Conservation (phyloP, 2,888 invertebrate species). For the Coleophora deauratella region DNA sequence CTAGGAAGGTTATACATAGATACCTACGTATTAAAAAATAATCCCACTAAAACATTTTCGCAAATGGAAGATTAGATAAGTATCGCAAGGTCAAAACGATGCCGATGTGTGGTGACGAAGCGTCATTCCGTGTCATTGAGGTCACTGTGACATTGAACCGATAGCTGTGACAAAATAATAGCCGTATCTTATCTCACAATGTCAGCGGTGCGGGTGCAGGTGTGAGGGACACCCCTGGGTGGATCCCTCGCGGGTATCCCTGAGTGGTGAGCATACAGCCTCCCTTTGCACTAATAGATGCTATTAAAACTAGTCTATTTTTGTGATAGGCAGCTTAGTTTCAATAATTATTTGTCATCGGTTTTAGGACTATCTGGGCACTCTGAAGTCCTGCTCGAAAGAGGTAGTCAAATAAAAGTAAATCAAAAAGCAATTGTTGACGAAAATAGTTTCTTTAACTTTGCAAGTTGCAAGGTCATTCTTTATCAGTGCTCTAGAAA, state of each 20-base stretch:
- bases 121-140: slow-evolving; percentile 70
- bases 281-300: too few relatives aligned
- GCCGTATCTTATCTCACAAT: slow-evolving; percentile 70
- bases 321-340: too few relatives aligned
- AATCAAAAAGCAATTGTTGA: too few relatives aligned
- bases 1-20: neutral
- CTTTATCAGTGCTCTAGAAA: too few relatives aligned
- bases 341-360: too few relatives aligned
- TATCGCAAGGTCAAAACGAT: slow-evolving; percentile 65
- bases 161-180: slow-evolving; percentile 70
- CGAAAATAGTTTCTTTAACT: too few relatives aligned
- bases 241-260: slow-evolving; percentile 23
- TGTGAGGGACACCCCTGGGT: slow-evolving; percentile 52
- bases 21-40: slow-evolving; percentile 21
- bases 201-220: slow-evolving; percentile 68
- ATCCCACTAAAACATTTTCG: slow-evolving; percentile 49
- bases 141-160: slow-evolving; percentile 72
- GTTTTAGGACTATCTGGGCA: too few relatives aligned
- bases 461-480: too few relatives aligned
- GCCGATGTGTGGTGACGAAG: slow-evolving; percentile 40
- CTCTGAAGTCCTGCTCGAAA: too few relatives aligned
- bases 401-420: too few relatives aligned
- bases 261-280: neutral
- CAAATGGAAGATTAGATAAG: slow-evolving; percentile 68
- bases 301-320: too few relatives aligned